Conservation (phyloP, 2,888 invertebrate species). For the Apotomis betuletana region DNA sequence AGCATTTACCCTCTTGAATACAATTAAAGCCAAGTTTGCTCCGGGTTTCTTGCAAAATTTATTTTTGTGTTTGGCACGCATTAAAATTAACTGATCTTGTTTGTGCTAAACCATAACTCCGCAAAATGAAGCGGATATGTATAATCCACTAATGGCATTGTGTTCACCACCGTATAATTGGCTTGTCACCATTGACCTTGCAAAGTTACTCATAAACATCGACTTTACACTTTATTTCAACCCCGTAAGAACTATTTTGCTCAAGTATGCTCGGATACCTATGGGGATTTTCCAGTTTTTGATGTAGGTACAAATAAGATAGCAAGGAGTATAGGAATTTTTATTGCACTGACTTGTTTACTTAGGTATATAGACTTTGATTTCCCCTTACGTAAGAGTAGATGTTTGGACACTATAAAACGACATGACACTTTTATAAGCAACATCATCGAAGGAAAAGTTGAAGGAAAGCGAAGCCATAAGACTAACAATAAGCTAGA, state of each 20-base stretch:
- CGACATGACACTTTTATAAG: no score
- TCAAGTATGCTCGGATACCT: not conserved
- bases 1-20: no score
- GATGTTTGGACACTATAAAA: no score
- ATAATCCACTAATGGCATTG: constrained; percentile 23
- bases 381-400: not conserved
- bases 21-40: no score
- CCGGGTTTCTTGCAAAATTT: no score
- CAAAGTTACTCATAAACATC: not conserved
- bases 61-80: no score
- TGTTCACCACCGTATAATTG: constrained; percentile 38
- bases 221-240: constrained; percentile 6
- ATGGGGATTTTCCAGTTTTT: constrained; percentile 14
- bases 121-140: constrained; percentile 23
- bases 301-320: constrained; percentile 24
- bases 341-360: constrained; percentile 5
- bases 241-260: constrained; percentile 13
- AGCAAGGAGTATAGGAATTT: not conserved
- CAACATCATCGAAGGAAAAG: no score
- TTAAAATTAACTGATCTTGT: no score
- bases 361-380: not conserved
- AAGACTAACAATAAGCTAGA: no score
- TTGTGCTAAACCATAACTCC: not conserved
- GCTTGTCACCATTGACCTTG: constrained; percentile 31
- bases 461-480: no score